Percentiles rank a stretch among this genome's conserved stretches.
Conservation (phyloP, 2,888 invertebrate genomes). For the Noctuana brunneofusca region DNA sequence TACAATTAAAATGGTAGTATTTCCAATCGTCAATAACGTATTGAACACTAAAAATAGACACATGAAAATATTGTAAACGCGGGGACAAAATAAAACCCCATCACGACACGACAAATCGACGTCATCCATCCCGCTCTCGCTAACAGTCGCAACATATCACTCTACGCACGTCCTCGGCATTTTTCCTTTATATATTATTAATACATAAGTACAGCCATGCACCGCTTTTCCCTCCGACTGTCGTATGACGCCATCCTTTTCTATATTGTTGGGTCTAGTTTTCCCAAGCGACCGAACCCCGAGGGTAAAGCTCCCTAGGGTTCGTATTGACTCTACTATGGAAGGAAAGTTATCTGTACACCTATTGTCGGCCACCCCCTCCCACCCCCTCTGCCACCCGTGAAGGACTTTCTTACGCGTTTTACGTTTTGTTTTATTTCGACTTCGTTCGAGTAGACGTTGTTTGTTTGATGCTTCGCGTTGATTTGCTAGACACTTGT, state of each 20-base stretch:
- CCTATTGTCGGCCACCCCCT: conserved; percentile 77
- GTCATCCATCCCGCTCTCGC: conserved; percentile 81
- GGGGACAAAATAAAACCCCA: conserved; percentile 81
- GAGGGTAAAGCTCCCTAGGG: conserved; percentile 82
- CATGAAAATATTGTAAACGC: conserved; percentile 63
- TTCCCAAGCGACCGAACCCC: conserved; percentile 81
- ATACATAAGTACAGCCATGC: conserved; percentile 78
- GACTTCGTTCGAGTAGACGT: conserved; percentile 38
- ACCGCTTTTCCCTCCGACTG: conserved; percentile 58
- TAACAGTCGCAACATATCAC: conserved; percentile 82
- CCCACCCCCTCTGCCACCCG: conserved; percentile 54
- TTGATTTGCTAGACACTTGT: conserved; percentile 42
- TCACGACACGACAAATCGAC: conserved; percentile 82
- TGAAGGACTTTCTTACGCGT: conserved; percentile 79
- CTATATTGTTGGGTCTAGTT: conserved; percentile 83
- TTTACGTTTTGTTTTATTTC: conserved; percentile 77
- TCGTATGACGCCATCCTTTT: conserved; percentile 70
- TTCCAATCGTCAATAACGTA: not conserved
- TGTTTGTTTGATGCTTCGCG: conserved; percentile 35
- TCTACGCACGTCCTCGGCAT: conserved; percentile 79
- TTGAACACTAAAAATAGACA: conserved; percentile 25
- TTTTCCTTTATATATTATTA: conserved; percentile 83
- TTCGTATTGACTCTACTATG: conserved; percentile 82
- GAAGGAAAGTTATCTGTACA: conserved; percentile 83
- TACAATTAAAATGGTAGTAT: not conserved